Evolutionary conservation across 2,888 invertebrate genomes (phyloP).

Genomic region (Coremacera marginata): DNA sequence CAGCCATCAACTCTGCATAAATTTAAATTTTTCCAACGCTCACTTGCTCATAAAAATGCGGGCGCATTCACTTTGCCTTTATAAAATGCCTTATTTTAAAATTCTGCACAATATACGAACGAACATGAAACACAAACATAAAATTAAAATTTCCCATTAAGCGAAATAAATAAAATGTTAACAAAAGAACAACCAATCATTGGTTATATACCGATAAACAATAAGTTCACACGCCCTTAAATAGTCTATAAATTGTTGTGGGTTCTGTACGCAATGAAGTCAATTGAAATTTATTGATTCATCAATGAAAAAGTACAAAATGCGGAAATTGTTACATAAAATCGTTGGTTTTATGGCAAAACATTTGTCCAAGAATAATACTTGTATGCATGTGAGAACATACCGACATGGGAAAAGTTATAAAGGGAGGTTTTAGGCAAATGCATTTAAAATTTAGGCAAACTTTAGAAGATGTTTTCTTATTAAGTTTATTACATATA

Average conservation of each 20-base stretch:
- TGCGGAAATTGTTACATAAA: no score
- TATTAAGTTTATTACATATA: no score
- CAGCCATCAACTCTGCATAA: slow-evolving; percentile 13
- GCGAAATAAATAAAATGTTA: slow-evolving; percentile 8
- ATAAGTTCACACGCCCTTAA: slow-evolving; percentile 15
- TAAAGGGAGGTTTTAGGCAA: no score
- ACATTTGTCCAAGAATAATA: no score
- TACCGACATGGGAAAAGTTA: no score
- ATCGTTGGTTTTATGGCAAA: no score
- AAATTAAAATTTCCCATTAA: slow-evolving; percentile 11
- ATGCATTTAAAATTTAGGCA: no score
- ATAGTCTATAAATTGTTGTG: slow-evolving; percentile 8
- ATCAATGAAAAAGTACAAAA: no score
- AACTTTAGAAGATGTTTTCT: no score
- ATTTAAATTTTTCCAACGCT: slow-evolving; percentile 10
- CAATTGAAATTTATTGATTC: no score
- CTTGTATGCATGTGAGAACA: no score
- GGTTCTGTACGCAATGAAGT: no score
- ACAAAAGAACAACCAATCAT: slow-evolving; percentile 9
- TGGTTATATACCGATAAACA: neutral
- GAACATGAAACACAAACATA: neutral
- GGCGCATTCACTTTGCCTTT: neutral
- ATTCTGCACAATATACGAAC: neutral
- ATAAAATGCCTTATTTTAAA: neutral
- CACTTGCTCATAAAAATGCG: slow-evolving; percentile 15